Percentiles rank a stretch among this genome's conserved stretches.
phyloP scores from a whole-genome alignment of 2,113 vertebrate genomes.

The Aegotheles bennettii region DNA sequence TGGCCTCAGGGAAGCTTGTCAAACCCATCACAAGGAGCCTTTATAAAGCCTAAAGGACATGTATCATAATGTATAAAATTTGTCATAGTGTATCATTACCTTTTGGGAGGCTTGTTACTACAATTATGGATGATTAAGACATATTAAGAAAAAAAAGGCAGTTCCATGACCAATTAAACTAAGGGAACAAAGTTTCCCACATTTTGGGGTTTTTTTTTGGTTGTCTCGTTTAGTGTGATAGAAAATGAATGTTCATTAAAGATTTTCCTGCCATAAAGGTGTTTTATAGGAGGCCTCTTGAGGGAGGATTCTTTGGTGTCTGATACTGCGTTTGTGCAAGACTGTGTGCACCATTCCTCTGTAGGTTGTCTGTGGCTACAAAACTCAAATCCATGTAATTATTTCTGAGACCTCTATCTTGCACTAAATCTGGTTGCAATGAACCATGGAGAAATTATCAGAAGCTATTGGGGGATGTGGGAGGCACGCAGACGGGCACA shows the following conservation, averaged over 20 bases:
- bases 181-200: background rate
- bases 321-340: background rate
- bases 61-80: conserved; percentile 43
- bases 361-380: background rate
- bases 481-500: background rate
- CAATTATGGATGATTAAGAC: conserved; percentile 5
- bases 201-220: background rate
- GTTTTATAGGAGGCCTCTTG: background rate
- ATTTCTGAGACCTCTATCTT: background rate
- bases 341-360: background rate
- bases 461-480: background rate
- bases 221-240: background rate
- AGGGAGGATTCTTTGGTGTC: background rate
- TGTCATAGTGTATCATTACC: conserved; percentile 23
- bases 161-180: background rate
- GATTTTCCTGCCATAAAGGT: background rate
- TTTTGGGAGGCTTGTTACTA: conserved; percentile 32
- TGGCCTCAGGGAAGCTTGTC: conserved; percentile 43
- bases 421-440: background rate
- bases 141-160: background rate
- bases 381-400: background rate
- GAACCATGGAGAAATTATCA: background rate
- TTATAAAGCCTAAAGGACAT: conserved; percentile 39
- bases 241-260: background rate
- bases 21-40: conserved; percentile 24